These are phyloP conservation scores for Poeciliopsis turrubarensis DNA, from an alignment of 2,113 vertebrate species.

Conservation along the genomic window DNA sequence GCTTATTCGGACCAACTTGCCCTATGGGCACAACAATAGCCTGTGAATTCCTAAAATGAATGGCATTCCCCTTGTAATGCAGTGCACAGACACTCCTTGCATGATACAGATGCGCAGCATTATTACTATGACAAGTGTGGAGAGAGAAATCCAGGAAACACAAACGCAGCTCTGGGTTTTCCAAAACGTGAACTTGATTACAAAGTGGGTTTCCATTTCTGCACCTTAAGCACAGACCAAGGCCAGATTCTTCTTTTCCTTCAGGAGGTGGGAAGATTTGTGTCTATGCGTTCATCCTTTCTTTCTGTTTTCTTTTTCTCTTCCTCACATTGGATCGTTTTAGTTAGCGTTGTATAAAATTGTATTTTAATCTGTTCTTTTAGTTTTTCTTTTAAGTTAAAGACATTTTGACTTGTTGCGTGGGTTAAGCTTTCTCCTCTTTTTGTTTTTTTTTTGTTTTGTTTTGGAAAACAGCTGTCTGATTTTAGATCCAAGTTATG, in stretches of 20 bases:
- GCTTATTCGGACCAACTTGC: background rate
- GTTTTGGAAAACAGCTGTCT: background rate
- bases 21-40: constrained; percentile 31
- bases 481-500: background rate
- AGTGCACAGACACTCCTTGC: constrained; percentile 4
- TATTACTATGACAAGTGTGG: background rate
- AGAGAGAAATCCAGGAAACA: background rate
- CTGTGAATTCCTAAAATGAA: constrained; percentile 57
- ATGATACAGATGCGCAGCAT: background rate
- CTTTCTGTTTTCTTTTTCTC: constrained; percentile 19
- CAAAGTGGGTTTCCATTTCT: constrained; percentile 1
- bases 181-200: accelerated
- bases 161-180: background rate
- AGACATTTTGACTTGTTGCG: background rate
- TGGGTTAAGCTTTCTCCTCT: background rate
- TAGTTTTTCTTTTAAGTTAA: background rate
- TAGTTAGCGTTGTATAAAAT: constrained; percentile 18
- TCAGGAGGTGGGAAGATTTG: background rate
- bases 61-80: constrained; percentile 29
- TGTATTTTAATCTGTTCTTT: background rate
- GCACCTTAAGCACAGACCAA: constrained; percentile 2
- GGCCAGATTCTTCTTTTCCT: background rate
- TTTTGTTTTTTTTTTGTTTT: too few species aligned
- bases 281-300: constrained; percentile 44
- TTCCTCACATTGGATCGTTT: constrained; percentile 6